Evolutionary conservation across 2,888 invertebrate genomes (phyloP), one percentile per base, ranked within the genome.

Genomic region (Drosophila aldrichi): DNA sequence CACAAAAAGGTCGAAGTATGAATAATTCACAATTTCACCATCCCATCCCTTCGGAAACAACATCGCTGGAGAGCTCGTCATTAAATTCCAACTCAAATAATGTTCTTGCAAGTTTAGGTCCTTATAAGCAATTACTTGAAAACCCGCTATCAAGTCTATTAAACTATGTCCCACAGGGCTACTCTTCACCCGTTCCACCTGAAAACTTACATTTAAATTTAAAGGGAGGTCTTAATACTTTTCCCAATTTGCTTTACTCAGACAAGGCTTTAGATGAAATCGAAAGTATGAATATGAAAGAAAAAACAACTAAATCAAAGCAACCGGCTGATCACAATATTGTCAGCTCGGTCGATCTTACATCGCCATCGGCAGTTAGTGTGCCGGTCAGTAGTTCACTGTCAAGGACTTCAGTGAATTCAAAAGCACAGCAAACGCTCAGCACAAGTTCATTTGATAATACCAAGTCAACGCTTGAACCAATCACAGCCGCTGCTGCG

Each of bases 81-180:
- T 43, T 51, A 10, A 75, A 34, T 49, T 36, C 64, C 12, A 79
- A 62, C 38, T 12, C 56, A 29, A 73, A 65, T 18, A 75, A 49
- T 59, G 34, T 65, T 10, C 57, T 70, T 22, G 61, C 82, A 7
- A 65, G 34, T 5, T 58, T 82, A n/a, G 69, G 54, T 6, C 69
- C 77, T 10, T 82, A 82, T 29, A 82, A 80, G 16, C 69, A 74
- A 40, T 40, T 81, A 32, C 54, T 81, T 14, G 80, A 82, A 44
- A 82, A 63, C n/a, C 80, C 83, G 1, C 14, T 82, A 7, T 43
- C 80, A 20, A 67, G 44, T 48, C 34, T 81, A 1, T 51, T 82
- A 20, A 61, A 77, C 59, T 66, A 73, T 43, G 62, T 72, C 1
- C 48, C 56, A 1, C 82, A 82, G 25, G 36, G 10, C 2, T 80